Conservation (phyloP, 2,888 invertebrate species). For the Phlogophora meticulosa region DNA sequence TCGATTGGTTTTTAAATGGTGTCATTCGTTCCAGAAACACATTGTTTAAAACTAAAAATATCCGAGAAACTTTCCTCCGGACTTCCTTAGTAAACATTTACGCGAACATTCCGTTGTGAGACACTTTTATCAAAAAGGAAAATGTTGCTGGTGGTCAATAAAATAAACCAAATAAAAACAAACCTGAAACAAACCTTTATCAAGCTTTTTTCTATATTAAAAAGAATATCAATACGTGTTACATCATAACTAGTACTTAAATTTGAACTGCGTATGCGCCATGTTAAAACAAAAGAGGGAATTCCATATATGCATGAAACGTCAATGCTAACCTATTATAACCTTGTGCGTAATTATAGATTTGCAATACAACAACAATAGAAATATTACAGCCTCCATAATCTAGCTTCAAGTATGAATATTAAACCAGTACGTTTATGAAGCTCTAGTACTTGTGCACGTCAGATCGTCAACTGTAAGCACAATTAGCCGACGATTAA, state of each 20-base stretch:
- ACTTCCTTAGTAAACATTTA: background rate
- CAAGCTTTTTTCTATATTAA: background rate
- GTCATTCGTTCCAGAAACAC: slow-evolving; percentile 10
- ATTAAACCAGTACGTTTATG: slow-evolving; percentile 11
- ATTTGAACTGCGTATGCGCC: background rate
- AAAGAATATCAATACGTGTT: slow-evolving; percentile 5
- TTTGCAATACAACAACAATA: slow-evolving; percentile 7
- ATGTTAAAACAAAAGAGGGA: background rate
- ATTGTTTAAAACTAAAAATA: slow-evolving; percentile 26
- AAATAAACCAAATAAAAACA: too few species aligned
- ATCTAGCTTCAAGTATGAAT: slow-evolving; percentile 11
- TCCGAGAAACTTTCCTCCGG: slow-evolving; percentile 16
- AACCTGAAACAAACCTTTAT: background rate
- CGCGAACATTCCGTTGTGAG: slow-evolving; percentile 8
- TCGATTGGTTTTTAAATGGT: slow-evolving; percentile 8
- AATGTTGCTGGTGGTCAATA: background rate
- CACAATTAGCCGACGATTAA: slow-evolving; percentile 62
- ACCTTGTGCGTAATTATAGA: slow-evolving; percentile 30
- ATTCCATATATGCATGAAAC: background rate
- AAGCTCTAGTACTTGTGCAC: slow-evolving; percentile 4
- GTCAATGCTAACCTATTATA: background rate
- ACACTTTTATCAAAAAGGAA: background rate
- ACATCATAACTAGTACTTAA: background rate
- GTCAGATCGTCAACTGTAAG: slow-evolving; percentile 36
- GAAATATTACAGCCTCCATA: background rate